Evolutionary conservation across 37 sponge, comb jelly and placozoan genomes (phyloP), one percentile per base, ranked within the genome.

Genomic region (Ephydatia muelleri): DNA sequence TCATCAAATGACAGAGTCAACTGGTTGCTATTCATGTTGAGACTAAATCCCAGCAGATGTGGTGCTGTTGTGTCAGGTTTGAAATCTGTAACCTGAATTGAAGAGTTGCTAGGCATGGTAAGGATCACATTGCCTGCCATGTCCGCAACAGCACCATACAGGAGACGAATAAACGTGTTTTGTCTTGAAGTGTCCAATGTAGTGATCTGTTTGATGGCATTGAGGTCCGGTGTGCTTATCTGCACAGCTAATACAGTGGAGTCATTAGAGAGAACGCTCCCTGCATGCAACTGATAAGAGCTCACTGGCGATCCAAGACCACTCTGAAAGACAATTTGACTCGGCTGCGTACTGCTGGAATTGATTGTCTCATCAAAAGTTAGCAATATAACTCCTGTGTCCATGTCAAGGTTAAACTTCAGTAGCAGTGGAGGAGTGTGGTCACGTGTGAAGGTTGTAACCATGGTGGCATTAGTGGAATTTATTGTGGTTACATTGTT

Each of bases 281-380:
- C 92, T 31, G 37, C 75, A 32, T 70, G 82, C 29, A 92, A 75
- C 68, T 64, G 71, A 38, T 70, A 78, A 32, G 69, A 69, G 34
- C 1, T 65, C 4, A 69, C 47, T 6, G 83, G 75, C 2, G 66
- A 38, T 43, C 43, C 43, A 12, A 22, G 68, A 33, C 76, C 47
- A 57, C 80, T 70, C 78, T 89, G 87, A 43, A 95, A 49, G 27
- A 86, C 70, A 28, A 95, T 86, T 3, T 28, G 22, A 38, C 79
- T 30, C 0, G 95, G 81, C 16, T 78, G 32, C 19, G 87, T 21
- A 38, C 73, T 83, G 6, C 26, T 21, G 19, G 84, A 75, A 49
- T 72, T 71, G 29, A 96, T 88, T 65, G 94, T 96, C 77, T 96
- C 97, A 80, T 89, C 81, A 67, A 96, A 96, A 31, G 80, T 93